These are phyloP conservation scores for Zootoca vivipara DNA, from an alignment of 2,113 vertebrate genomes.

Conservation along the genomic window DNA sequence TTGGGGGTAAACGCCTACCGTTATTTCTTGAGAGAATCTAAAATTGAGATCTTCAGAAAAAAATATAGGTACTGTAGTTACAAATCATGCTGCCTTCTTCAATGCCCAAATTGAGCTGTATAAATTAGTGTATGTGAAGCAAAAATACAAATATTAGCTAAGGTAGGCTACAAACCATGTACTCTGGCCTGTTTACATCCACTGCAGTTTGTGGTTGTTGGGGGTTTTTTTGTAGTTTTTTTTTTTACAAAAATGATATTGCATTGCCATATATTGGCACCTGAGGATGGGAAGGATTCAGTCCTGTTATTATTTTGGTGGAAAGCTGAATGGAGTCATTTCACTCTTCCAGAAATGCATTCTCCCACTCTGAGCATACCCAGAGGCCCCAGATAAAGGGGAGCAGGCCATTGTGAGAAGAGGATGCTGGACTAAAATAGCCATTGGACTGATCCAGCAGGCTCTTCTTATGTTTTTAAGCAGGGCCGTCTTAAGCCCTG, in stretches of 20 bases:
- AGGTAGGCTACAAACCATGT: not conserved
- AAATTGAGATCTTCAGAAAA: slow-evolving; percentile 27
- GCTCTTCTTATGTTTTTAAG: not conserved
- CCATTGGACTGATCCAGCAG: not conserved
- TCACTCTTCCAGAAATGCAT: not conserved
- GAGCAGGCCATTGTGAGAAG: no score
- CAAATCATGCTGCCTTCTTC: not conserved
- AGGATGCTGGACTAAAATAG: no score
- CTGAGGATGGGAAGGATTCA: not conserved
- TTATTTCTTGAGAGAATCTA: slow-evolving; percentile 49
- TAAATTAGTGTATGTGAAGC: not conserved
- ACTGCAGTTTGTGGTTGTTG: not conserved
- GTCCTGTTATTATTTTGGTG: not conserved
- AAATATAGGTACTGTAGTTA: slow-evolving; percentile 17
- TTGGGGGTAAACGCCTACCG: slow-evolving; percentile 44
- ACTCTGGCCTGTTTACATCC: not conserved
- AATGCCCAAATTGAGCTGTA: not conserved
- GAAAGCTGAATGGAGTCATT: not conserved
- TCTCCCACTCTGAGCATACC: not conserved
- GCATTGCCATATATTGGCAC: no score
- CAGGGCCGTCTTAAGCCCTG: no score
- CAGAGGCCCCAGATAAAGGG: not conserved
- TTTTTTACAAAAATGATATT: not conserved
- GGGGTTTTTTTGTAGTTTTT: not conserved
- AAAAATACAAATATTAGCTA: not conserved